Percentiles rank a stretch among this genome's conserved stretches.
phyloP scores from a whole-genome alignment of 2,797 vertebrate genomes.

The Lepilemur septentrionalis region DNA sequence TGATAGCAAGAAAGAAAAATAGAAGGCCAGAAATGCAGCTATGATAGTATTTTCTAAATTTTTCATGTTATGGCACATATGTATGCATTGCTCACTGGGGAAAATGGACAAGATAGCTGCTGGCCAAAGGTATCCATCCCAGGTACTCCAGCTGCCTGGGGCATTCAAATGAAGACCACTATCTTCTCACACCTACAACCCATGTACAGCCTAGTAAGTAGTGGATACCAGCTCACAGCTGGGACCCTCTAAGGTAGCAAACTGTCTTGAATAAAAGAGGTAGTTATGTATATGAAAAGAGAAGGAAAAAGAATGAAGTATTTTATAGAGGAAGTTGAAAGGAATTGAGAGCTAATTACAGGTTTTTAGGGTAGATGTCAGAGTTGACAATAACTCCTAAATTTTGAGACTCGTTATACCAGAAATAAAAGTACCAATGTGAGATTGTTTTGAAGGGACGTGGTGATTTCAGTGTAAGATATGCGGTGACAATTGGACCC shows the following conservation, averaged over 20 bases:
- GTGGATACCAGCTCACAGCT: not conserved
- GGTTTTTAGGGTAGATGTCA: not conserved
- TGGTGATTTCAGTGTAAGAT: not conserved
- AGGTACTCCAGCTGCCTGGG: not conserved
- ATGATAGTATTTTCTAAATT: not conserved
- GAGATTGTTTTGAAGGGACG: not conserved
- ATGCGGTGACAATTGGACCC: not conserved
- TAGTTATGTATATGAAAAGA: not conserved
- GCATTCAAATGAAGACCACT: not conserved
- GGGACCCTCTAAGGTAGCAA: not conserved
- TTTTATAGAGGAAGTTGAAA: not conserved
- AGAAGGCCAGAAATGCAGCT: not conserved
- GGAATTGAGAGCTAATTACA: not conserved
- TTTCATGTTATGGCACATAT: not conserved
- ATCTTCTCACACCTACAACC: not conserved
- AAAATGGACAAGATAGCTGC: not conserved
- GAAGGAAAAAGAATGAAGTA: not conserved
- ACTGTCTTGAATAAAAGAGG: not conserved
- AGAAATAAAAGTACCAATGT: not conserved
- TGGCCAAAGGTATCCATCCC: not conserved
- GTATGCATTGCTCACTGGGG: not conserved
- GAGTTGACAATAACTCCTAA: not conserved
- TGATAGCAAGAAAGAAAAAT: not conserved
- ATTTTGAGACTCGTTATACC: not conserved
- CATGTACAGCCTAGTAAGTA: not conserved